Percentiles rank a stretch among this genome's conserved stretches.
Conservation (phyloP, 2,888 invertebrate species). For the Morpho deidamia region DNA sequence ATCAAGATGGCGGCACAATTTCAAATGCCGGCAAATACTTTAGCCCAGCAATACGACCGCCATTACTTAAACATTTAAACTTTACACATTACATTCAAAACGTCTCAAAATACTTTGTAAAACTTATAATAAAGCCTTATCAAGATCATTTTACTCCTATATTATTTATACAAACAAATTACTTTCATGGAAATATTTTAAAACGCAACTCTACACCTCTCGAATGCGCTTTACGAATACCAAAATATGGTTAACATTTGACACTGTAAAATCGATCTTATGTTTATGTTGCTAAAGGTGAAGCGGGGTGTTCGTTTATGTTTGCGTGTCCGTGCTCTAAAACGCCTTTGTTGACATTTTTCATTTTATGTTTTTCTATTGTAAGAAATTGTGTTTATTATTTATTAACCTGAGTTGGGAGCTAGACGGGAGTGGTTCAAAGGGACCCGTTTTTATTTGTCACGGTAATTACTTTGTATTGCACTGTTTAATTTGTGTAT, state of each 20-base stretch:
- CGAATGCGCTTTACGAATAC: slow-evolving; percentile 13
- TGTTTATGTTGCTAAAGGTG: not conserved
- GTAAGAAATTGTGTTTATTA: slow-evolving; percentile 43
- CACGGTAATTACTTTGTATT: slow-evolving; percentile 40
- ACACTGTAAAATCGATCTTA: slow-evolving; percentile 8
- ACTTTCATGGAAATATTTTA: slow-evolving; percentile 48
- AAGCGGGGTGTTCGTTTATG: not conserved
- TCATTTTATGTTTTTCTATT: slow-evolving; percentile 54
- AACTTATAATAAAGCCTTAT: slow-evolving; percentile 8
- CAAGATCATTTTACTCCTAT: slow-evolving; percentile 5
- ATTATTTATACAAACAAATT: slow-evolving; percentile 42
- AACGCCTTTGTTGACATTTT: slow-evolving; percentile 50
- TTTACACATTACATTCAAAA: not conserved
- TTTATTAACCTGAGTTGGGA: slow-evolving; percentile 27
- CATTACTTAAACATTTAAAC: not conserved
- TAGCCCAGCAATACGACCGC: too few species aligned
- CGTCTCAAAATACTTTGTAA: not conserved
- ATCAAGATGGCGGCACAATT: not conserved
- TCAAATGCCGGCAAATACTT: too few species aligned
- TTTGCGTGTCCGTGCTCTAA: slow-evolving; percentile 27
- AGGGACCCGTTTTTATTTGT: slow-evolving; percentile 32
- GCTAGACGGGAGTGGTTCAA: slow-evolving; percentile 12
- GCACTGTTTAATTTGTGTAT: slow-evolving; percentile 38
- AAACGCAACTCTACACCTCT: slow-evolving; percentile 24
- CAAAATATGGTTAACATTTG: not conserved